Evolutionary conservation across 2,888 invertebrate genomes (phyloP).

Genomic region (Xanthostigma xanthostigma): DNA sequence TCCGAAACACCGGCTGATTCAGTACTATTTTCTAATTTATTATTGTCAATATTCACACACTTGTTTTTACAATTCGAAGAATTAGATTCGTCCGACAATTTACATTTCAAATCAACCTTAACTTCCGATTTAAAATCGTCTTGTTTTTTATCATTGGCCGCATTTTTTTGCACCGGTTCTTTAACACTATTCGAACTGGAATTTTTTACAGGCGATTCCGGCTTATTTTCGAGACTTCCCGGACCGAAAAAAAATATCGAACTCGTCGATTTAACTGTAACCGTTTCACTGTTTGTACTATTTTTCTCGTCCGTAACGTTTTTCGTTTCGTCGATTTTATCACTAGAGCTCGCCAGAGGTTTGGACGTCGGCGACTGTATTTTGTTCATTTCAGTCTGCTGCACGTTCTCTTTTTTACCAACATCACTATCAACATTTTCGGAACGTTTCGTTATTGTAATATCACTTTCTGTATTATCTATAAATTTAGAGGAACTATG

Average conservation of each 20-base stretch:
- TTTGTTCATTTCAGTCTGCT: conserved; percentile 4
- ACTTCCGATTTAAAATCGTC: no score
- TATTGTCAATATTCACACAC: no score
- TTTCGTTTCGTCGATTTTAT: conserved; percentile 1
- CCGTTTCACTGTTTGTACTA: not conserved
- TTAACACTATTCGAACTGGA: not conserved
- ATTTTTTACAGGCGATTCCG: conserved; percentile 13
- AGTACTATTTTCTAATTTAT: no score
- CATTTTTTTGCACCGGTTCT: not conserved
- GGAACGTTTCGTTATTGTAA: not conserved
- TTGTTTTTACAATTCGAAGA: not conserved
- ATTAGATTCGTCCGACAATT: not conserved
- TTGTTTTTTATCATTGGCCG: not conserved
- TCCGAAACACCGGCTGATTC: no score
- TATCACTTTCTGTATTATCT: conserved; percentile 1
- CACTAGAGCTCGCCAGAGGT: conserved; percentile 3
- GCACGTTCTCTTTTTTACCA: conserved; percentile 13
- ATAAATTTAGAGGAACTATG: not conserved
- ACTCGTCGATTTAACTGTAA: conserved; percentile 10
- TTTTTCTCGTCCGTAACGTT: conserved; percentile 1
- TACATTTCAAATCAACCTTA: no score
- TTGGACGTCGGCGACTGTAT: conserved; percentile 5
- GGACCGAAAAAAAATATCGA: conserved; percentile 33
- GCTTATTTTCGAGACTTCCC: conserved; percentile 29
- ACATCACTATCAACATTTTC: conserved; percentile 15